Percentiles rank a stretch among this genome's conserved stretches.
Evolutionary conservation across 2,113 vertebrate species (phyloP).

Genomic region (Balaeniceps rex): DNA sequence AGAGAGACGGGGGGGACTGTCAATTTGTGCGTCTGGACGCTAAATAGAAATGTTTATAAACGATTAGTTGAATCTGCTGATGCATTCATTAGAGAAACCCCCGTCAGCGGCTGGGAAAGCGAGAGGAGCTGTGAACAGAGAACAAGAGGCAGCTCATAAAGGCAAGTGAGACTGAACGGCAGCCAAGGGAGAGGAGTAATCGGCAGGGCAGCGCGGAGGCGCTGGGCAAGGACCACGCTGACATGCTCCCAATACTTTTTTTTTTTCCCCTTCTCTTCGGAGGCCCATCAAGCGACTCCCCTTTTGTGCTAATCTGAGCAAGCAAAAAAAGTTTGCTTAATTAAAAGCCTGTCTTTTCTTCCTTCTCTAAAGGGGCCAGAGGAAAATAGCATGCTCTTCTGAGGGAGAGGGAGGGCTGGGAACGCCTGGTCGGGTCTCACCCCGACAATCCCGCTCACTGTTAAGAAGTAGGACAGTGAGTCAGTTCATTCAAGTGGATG

Average conservation of each 20-base stretch:
- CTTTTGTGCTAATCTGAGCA: conserved; percentile 60
- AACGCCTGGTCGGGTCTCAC: conserved; percentile 37
- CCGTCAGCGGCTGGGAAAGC: conserved; percentile 41
- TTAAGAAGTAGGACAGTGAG: conserved; percentile 49
- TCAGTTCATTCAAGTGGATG: conserved; percentile 62
- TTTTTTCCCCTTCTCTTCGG: background rate
- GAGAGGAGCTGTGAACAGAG: conserved; percentile 51
- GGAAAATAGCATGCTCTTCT: conserved; percentile 37
- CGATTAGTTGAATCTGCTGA: conserved; percentile 54
- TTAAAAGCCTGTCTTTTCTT: conserved; percentile 66
- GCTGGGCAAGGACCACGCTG: conserved; percentile 26
- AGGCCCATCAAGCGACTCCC: conserved; percentile 36
- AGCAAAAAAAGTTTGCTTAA: conserved; percentile 65
- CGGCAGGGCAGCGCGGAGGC: conserved; percentile 22
- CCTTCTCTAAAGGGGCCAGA: background rate
- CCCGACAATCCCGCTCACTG: conserved; percentile 45
- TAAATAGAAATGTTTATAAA: conserved; percentile 61
- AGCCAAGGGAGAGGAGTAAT: conserved; percentile 65
- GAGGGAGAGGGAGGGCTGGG: conserved; percentile 56
- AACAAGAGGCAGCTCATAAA: conserved; percentile 69
- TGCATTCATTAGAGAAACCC: conserved; percentile 53
- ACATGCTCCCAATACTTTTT: background rate
- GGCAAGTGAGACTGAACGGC: conserved; percentile 70
- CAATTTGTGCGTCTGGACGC: conserved; percentile 1
- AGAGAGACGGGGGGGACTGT: background rate